These are phyloP conservation scores for Coecobrya sp. DNA, from an alignment of 2,888 invertebrate species.

Conservation along the genomic window DNA sequence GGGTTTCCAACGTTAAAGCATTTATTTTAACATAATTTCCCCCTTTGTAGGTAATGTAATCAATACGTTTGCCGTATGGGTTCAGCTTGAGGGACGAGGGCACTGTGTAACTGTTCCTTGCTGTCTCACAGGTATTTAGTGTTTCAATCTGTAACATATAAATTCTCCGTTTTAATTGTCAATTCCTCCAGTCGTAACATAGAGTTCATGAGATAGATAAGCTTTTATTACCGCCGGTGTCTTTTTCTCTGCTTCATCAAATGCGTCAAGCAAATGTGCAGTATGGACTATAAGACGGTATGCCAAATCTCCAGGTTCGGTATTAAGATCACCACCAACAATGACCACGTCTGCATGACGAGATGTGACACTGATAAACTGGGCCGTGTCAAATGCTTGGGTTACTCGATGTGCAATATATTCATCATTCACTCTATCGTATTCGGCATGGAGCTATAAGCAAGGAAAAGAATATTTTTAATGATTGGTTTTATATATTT, in stretches of 20 bases:
- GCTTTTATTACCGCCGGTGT: conserved; percentile 43
- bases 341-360: conserved; percentile 94
- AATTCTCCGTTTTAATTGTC: not conserved
- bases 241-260: conserved; percentile 78
- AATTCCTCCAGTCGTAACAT: too few species aligned
- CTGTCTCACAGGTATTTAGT: conserved; percentile 92
- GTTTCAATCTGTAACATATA: conserved; percentile 29
- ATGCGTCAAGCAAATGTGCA: conserved; percentile 86
- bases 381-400: conserved; percentile 98
- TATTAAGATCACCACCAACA: conserved; percentile 98
- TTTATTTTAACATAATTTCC: conserved; percentile 87
- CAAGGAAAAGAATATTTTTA: conserved; percentile 74
- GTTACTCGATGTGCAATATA: conserved; percentile 97
- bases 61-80: conserved; percentile 95
- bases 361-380: conserved; percentile 96
- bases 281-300: conserved; percentile 90
- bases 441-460: conserved; percentile 96
- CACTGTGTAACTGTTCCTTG: conserved; percentile 94
- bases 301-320: conserved; percentile 95
- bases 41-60: conserved; percentile 94
- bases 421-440: conserved; percentile 93
- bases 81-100: conserved; percentile 88
- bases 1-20: conserved; percentile 90
- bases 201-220: too few species aligned
- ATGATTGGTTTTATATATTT: not conserved